Conservation (phyloP, 2,888 invertebrate species). For the Tipula confusa region DNA sequence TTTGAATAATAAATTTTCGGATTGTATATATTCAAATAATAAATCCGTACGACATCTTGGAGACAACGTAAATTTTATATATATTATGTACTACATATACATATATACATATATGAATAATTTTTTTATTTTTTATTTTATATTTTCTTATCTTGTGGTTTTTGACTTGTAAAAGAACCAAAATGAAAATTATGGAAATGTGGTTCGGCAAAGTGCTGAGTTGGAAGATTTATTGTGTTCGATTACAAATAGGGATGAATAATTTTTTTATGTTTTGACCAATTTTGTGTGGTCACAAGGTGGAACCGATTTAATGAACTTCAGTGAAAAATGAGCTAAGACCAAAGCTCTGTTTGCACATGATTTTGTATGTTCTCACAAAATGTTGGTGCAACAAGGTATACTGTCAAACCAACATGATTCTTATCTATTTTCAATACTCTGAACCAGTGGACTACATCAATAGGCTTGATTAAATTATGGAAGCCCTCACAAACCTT, state of each 20-base stretch:
- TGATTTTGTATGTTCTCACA: no score
- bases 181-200: slow-evolving; percentile 5
- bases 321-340: not conserved
- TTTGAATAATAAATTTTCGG: not conserved
- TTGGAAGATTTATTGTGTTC: not conserved
- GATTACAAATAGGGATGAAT: not conserved
- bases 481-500: no score
- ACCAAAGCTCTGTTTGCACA: no score
- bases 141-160: not conserved
- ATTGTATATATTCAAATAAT: not conserved
- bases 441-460: no score
- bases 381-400: no score
- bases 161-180: not conserved
- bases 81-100: no score
- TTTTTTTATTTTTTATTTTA: not conserved
- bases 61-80: not conserved
- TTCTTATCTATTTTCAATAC: no score
- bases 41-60: slow-evolving; percentile 1
- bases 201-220: not conserved
- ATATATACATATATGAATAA: not conserved
- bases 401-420: no score
- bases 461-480: no score
- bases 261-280: not conserved
- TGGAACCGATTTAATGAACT: not conserved
- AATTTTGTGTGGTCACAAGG: not conserved